A percentile compares a stretch with the other conserved stretches of the same genome.
Evolutionary conservation across 2,113 vertebrate species (phyloP).

Genomic region (Hippotragus niger): DNA sequence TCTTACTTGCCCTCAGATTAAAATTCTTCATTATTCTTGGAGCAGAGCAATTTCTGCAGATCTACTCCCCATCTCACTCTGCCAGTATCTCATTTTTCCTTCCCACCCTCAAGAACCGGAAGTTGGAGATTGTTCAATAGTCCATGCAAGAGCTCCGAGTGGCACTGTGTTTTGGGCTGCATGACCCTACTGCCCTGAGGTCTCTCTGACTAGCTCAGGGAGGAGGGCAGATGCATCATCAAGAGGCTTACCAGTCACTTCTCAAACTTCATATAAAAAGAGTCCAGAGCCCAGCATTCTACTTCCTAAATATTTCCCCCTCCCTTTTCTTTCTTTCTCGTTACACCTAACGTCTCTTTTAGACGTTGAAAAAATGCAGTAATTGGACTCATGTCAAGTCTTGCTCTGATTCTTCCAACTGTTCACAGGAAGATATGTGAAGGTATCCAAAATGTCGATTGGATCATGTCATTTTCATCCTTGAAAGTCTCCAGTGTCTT

Average conservation of each 20-base stretch:
- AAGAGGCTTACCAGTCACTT: not conserved
- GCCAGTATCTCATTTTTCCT: not conserved
- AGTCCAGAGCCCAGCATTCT: not conserved
- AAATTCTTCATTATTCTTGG: not conserved
- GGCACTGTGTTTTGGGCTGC: not conserved
- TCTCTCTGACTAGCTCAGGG: too few species aligned
- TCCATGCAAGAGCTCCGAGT: not conserved
- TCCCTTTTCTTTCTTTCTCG: not conserved
- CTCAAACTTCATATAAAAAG: not conserved
- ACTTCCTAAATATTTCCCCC: not conserved
- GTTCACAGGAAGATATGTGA: not conserved
- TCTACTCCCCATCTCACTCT: too few species aligned
- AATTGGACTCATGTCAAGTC: not conserved
- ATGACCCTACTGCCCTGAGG: not conserved
- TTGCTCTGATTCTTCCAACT: not conserved
- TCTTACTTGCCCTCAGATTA: not conserved
- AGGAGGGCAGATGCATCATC: not conserved
- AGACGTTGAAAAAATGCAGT: not conserved
- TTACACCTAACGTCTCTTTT: not conserved
- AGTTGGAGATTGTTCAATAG: not conserved
- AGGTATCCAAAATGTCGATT: constrained; percentile 15
- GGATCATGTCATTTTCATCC: not conserved
- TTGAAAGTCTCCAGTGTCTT: constrained; percentile 22
- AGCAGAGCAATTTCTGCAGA: not conserved
- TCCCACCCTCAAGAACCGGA: not conserved